Conservation (phyloP, 2,888 invertebrate species). For the Meliscaeva auricollis region DNA sequence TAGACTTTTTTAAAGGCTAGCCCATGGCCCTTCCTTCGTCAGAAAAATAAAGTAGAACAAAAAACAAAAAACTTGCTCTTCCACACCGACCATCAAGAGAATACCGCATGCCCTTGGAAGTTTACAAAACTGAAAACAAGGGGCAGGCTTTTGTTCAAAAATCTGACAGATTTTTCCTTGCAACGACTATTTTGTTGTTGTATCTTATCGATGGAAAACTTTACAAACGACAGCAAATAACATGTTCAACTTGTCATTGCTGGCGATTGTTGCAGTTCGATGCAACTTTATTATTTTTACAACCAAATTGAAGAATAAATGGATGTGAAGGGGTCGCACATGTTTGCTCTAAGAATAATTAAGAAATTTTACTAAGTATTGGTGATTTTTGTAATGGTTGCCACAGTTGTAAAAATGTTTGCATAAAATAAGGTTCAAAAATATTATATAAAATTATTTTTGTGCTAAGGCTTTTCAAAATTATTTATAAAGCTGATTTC, state of each 20-base stretch:
- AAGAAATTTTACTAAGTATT: too few species aligned
- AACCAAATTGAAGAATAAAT: too few species aligned
- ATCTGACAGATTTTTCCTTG: constrained; percentile 16
- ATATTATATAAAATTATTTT: too few species aligned
- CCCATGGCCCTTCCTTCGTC: constrained; percentile 41
- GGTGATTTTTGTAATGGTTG: too few species aligned
- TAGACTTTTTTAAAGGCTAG: constrained; percentile 11
- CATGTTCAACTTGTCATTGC: constrained; percentile 47
- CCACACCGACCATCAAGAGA: constrained; percentile 12
- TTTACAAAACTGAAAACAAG: constrained; percentile 4
- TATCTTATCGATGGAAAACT: constrained; percentile 60
- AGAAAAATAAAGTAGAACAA: not conserved
- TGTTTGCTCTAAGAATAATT: not conserved
- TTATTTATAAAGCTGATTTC: too few species aligned
- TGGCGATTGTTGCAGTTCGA: constrained; percentile 8
- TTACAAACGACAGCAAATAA: constrained; percentile 38
- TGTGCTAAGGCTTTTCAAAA: too few species aligned
- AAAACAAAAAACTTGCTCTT: constrained; percentile 35
- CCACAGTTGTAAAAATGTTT: too few species aligned
- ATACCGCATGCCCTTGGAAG: constrained; percentile 55
- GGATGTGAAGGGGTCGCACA: not conserved
- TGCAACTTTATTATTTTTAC: constrained; percentile 8
- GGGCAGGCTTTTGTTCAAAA: constrained; percentile 15
- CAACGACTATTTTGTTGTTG: not conserved
- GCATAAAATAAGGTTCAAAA: too few species aligned